Percentiles rank a stretch among this genome's conserved stretches.
Evolutionary conservation across 2,888 invertebrate genomes (phyloP).

Genomic region (Sphecodes monilicornis): DNA sequence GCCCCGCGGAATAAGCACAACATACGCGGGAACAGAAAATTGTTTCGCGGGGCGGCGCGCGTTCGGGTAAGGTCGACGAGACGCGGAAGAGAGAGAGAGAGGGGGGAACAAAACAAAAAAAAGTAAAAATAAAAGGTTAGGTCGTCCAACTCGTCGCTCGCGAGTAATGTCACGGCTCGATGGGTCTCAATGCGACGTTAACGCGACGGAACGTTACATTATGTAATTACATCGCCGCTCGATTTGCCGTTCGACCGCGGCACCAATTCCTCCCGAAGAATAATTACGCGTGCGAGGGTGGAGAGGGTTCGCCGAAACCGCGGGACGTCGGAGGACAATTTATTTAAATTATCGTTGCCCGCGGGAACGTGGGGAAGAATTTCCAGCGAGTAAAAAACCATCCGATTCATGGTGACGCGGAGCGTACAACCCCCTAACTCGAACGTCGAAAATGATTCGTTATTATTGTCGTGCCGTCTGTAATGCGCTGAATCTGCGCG

Average conservation of each 20-base stretch:
- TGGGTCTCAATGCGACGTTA: constrained; percentile 40
- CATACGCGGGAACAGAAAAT: constrained; percentile 35
- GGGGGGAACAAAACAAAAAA: not conserved
- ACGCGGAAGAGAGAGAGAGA: not conserved
- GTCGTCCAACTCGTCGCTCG: not conserved
- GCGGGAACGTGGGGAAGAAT: not conserved
- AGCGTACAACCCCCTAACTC: not conserved
- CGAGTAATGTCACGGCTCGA: constrained; percentile 39
- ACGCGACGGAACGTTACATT: constrained; percentile 40
- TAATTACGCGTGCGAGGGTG: constrained; percentile 27
- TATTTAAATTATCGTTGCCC: constrained; percentile 14
- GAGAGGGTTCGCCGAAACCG: not conserved
- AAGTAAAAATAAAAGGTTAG: not conserved
- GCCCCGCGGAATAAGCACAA: constrained; percentile 15
- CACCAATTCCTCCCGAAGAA: constrained; percentile 17
- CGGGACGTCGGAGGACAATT: constrained; percentile 7
- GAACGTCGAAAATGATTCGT: not conserved
- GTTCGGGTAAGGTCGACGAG: not conserved
- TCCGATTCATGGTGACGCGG: not conserved
- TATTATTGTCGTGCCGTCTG: not conserved
- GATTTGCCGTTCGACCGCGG: constrained; percentile 27
- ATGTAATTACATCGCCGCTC: constrained; percentile 44
- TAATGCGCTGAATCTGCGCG: not conserved
- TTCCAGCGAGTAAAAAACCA: not conserved
- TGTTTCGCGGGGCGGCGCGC: constrained; percentile 29